Conservation (phyloP, 1,140 invertebrate genomes). For the Sycobia sp. region DNA sequence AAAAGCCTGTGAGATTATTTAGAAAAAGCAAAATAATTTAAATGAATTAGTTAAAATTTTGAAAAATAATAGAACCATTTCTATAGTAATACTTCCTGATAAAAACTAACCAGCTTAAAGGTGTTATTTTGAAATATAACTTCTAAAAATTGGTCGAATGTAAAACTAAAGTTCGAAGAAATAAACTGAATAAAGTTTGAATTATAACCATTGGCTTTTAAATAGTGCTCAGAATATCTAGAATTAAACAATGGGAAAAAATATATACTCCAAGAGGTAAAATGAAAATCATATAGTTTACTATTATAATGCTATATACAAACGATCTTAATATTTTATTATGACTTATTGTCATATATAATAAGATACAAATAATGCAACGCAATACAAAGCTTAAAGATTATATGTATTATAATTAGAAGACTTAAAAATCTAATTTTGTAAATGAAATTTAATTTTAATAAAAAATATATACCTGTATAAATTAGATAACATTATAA, state of each 20-base stretch:
- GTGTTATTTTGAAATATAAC: slow-evolving; percentile 37
- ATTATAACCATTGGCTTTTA: slow-evolving; percentile 33
- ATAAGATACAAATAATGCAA: no score
- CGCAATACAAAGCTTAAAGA: no score
- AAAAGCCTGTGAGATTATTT: slow-evolving; percentile 44
- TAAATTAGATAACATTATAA: slow-evolving; percentile 45
- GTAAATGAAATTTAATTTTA: not conserved
- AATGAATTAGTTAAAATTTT: slow-evolving; percentile 9
- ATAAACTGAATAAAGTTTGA: slow-evolving; percentile 39
- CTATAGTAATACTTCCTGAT: not conserved
- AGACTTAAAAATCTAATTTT: no score
- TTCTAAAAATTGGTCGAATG: slow-evolving; percentile 40
- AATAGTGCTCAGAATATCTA: slow-evolving; percentile 42
- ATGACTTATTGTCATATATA: no score
- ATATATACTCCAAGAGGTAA: not conserved
- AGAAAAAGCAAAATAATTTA: no score
- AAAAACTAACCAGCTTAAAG: slow-evolving; percentile 43
- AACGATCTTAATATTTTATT: no score
- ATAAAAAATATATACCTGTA: slow-evolving; percentile 38
- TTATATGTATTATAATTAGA: no score
- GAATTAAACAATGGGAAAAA: slow-evolving; percentile 5
- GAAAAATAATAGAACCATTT: not conserved
- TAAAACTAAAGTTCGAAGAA: slow-evolving; percentile 36
- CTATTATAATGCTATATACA: no score
- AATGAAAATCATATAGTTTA: no score